phyloP scores from a whole-genome alignment of 2,888 invertebrate genomes.

The Agrotis clavis region DNA sequence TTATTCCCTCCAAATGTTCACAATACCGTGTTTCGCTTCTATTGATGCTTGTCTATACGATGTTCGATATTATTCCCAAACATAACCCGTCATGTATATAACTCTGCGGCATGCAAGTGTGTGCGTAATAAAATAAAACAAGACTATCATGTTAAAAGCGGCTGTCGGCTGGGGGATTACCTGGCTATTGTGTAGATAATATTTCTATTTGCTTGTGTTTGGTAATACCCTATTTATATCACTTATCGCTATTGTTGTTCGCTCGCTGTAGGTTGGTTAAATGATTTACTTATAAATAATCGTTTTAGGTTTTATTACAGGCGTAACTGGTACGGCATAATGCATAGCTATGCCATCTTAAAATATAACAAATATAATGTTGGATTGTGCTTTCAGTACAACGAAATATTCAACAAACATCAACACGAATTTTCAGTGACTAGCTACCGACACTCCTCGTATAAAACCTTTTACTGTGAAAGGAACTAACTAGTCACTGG shows the following conservation, averaged over 20 bases:
- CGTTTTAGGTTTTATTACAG: constrained; percentile 8
- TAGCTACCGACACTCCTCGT: constrained; percentile 2
- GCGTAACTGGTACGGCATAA: neutral
- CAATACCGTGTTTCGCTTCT: constrained; percentile 65
- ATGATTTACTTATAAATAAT: constrained; percentile 37
- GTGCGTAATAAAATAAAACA: constrained; percentile 44
- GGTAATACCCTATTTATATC: constrained; percentile 58
- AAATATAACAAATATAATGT: neutral
- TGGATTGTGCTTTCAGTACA: neutral
- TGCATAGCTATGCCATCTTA: neutral
- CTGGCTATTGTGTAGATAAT: constrained; percentile 51
- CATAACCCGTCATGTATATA: constrained; percentile 32
- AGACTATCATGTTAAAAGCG: constrained; percentile 43
- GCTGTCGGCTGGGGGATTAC: constrained; percentile 45
- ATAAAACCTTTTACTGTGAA: constrained; percentile 20
- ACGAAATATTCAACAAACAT: neutral
- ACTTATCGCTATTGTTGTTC: constrained; percentile 44
- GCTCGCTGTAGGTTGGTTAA: constrained; percentile 4
- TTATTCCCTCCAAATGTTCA: constrained; percentile 68
- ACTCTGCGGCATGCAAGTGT: constrained; percentile 25
- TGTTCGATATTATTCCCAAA: constrained; percentile 9
- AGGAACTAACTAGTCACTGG: neutral
- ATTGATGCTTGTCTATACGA: constrained; percentile 65
- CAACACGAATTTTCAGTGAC: neutral
- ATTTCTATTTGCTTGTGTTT: constrained; percentile 46